Conservation (phyloP, 2,797 vertebrate genomes). For the Macrochelys suwanniensis region DNA sequence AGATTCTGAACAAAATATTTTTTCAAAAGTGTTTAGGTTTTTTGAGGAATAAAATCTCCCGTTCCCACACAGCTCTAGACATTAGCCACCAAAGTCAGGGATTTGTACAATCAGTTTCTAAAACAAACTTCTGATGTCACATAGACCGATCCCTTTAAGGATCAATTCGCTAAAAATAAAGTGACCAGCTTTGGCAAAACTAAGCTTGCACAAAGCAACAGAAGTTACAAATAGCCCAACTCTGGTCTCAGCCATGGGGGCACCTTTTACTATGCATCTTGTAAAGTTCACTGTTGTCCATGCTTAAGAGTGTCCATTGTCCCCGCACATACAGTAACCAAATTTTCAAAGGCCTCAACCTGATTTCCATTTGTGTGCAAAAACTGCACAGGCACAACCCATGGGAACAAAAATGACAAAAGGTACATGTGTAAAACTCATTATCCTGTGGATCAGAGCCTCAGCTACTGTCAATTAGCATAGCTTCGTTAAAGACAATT, state of each 20-base stretch:
- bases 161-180: neutral
- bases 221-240: neutral
- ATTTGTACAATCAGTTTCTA: neutral
- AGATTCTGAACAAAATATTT: neutral
- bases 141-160: neutral
- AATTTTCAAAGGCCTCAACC: neutral
- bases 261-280: neutral
- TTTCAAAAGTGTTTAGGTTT: neutral
- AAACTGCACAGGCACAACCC: neutral
- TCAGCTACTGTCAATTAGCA: neutral
- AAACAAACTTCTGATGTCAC: neutral
- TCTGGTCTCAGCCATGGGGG: rapidly evolving
- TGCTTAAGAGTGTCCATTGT: neutral
- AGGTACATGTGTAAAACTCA: neutral
- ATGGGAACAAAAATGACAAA: neutral
- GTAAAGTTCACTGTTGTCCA: rapidly evolving
- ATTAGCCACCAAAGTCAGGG: neutral
- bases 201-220: neutral
- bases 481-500: neutral
- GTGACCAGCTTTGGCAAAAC: neutral
- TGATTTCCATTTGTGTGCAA: neutral
- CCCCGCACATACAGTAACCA: neutral
- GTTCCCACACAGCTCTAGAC: neutral
- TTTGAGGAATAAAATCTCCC: neutral
- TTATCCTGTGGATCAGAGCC: neutral